These are phyloP conservation scores for Epizoanthus scotinus DNA, from an alignment of 92 coral and sea anemone genomes.

Conservation along the genomic window DNA sequence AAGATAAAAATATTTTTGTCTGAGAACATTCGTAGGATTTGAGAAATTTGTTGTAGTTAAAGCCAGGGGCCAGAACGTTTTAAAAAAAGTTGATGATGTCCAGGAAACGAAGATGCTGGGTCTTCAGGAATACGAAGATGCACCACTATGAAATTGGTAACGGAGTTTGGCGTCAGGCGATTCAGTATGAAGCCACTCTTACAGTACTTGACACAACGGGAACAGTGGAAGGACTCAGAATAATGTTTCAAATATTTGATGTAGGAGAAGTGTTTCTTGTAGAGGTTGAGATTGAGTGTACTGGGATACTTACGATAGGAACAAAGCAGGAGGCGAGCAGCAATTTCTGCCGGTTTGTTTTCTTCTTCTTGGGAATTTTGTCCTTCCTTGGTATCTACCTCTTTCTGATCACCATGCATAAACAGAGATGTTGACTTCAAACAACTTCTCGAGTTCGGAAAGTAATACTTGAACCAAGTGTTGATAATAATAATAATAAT, in stretches of 20 bases:
- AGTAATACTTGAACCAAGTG: conserved; percentile 23
- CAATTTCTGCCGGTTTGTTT: neutral
- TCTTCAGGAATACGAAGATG: conserved; percentile 44
- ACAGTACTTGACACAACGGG: conserved; percentile 53
- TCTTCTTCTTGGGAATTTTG: neutral
- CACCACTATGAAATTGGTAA: conserved; percentile 49
- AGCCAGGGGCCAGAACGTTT: conserved; percentile 62
- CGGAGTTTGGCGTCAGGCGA: conserved; percentile 48
- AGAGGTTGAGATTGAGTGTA: conserved; percentile 47
- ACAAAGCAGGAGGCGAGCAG: conserved; percentile 21
- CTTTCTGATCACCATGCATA: conserved; percentile 1
- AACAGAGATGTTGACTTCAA: conserved; percentile 50
- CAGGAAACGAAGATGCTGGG: conserved; percentile 49
- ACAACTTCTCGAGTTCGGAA: conserved; percentile 42
- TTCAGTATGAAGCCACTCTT: conserved; percentile 21
- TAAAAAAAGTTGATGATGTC: conserved; percentile 62
- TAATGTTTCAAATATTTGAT: conserved; percentile 35
- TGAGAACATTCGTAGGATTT: conserved; percentile 52
- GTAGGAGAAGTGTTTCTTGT: conserved; percentile 36
- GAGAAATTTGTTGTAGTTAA: conserved; percentile 53
- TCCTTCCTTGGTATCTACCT: conserved; percentile 8
- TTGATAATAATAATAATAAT: conserved; percentile 39
- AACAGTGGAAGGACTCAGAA: conserved; percentile 43
- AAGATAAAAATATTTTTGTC: neutral
- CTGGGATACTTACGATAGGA: conserved; percentile 27